Percentiles rank a stretch among this genome's conserved stretches.
These are phyloP conservation scores for Pyrgus malvae DNA, from an alignment of 2,888 invertebrate genomes.

Conservation along the genomic window DNA sequence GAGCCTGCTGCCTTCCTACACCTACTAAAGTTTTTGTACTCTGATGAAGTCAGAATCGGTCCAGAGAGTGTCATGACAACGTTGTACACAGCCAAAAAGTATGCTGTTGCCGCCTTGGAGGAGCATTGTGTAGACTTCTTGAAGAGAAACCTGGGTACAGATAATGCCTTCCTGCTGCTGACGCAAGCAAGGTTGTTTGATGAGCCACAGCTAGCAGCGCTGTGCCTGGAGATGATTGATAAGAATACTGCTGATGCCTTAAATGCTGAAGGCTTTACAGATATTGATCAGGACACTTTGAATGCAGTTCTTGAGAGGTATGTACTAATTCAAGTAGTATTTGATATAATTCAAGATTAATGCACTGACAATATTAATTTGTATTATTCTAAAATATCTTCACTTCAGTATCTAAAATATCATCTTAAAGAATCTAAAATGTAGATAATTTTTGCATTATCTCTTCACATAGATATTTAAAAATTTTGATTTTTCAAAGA, in stretches of 20 bases:
- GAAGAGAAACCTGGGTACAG: conserved; percentile 87
- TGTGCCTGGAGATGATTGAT: conserved; percentile 92
- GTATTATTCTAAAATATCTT: too few species aligned
- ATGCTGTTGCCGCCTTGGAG: conserved; percentile 91
- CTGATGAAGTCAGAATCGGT: conserved; percentile 91
- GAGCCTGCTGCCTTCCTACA: conserved; percentile 91
- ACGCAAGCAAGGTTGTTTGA: conserved; percentile 91
- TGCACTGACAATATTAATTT: too few species aligned
- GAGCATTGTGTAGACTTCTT: conserved; percentile 91
- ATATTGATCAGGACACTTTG: conserved; percentile 90
- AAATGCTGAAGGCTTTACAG: conserved; percentile 90
- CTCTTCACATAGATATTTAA: too few species aligned
- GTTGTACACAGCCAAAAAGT: conserved; percentile 92
- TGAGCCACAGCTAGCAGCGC: conserved; percentile 89
- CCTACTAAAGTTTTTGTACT: conserved; percentile 87
- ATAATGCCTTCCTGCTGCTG: conserved; percentile 91
- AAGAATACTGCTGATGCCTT: conserved; percentile 91
- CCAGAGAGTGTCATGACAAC: conserved; percentile 94
- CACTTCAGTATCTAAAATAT: too few species aligned
- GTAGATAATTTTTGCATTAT: too few species aligned
- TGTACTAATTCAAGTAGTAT: too few species aligned
- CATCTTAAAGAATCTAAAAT: too few species aligned
- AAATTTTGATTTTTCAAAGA: too few species aligned
- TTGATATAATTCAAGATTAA: too few species aligned
- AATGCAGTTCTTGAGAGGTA: conserved; percentile 86